Conservation (phyloP, 2,797 vertebrate species). For the Columba guinea region DNA sequence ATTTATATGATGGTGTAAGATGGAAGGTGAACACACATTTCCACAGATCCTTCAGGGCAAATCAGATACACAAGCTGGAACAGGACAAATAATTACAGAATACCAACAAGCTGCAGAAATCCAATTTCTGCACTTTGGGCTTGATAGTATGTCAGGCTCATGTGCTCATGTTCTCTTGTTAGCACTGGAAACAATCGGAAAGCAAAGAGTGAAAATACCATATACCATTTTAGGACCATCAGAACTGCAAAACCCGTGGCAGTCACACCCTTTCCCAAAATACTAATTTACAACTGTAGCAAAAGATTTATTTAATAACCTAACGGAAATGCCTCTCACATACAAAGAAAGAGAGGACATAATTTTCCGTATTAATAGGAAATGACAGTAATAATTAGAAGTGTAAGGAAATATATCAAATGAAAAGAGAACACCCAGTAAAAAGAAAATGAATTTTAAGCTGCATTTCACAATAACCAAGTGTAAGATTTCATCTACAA, state of each 20-base stretch:
- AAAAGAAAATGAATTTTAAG: not conserved
- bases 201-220: not conserved
- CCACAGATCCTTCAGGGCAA: conserved; percentile 33
- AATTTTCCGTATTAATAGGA: not conserved
- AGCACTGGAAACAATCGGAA: not conserved
- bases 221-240: not conserved
- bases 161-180: not conserved
- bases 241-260: not conserved
- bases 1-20: not conserved
- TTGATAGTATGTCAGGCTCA: not conserved
- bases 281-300: not conserved
- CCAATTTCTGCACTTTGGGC: not conserved
- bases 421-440: not conserved
- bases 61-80: conserved; percentile 1
- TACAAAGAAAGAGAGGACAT: not conserved
- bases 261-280: not conserved
- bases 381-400: not conserved
- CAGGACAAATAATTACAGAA: conserved; percentile 14
- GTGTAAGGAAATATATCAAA: not conserved
- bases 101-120: conserved; percentile 18
- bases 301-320: not conserved
- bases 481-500: not conserved
- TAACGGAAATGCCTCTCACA: not conserved
- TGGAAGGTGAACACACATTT: conserved; percentile 22
- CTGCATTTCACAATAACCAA: not conserved